Base-by-base conservation (phyloP, 1,140 invertebrate genomes). In the Calliphora vicina region DNA sequence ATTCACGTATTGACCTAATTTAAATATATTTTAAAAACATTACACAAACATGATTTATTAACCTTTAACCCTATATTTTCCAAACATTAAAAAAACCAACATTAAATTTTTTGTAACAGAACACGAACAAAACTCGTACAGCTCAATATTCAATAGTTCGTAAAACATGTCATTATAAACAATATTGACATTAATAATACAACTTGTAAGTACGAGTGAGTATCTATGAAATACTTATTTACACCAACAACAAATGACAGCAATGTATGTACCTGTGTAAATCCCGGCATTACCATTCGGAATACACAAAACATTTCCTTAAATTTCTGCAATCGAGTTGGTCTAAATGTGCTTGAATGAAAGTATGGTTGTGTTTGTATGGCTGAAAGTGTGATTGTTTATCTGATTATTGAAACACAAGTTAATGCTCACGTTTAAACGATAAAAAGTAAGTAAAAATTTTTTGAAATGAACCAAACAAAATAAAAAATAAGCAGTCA, bases 391-490 rank as follows among this genome's bases (percentile, higher is more conserved):
- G 61, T 67, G n/a, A 23, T 67, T 67, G 61, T 25, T 67, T 67
- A 67, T 67, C 61, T 67, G 61, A 67, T 67, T 67, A 67, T 67
- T 67, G 20, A 67, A 67, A 25, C 61, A 67, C 61, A 67, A 67
- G 61, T 67, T 67, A 67, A 67, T 67, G 61, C 61, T 67, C 61
- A 67, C 61, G 61, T 67, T 67, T 67, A 67, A 23, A 23, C 61
- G 61, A 67, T 67, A 67, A 67, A 67, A 67, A 67, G 20, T 57
- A 17, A 57, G 17, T 57, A 67, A 67, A 67, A 67, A 67, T 20
- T 12, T 23, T 67, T 23, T 67, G 61, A 23, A 67, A 67, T 67
- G 12, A 23, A 67, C 9, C 3, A 5, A 67, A 67, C 23, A 25
- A 23, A 23, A 10, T 8, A 10, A 23, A 1, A 2, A 13, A 67